phyloP scores from a whole-genome alignment of 1,140 invertebrate genomes.

The Zaprionus nigranus region DNA sequence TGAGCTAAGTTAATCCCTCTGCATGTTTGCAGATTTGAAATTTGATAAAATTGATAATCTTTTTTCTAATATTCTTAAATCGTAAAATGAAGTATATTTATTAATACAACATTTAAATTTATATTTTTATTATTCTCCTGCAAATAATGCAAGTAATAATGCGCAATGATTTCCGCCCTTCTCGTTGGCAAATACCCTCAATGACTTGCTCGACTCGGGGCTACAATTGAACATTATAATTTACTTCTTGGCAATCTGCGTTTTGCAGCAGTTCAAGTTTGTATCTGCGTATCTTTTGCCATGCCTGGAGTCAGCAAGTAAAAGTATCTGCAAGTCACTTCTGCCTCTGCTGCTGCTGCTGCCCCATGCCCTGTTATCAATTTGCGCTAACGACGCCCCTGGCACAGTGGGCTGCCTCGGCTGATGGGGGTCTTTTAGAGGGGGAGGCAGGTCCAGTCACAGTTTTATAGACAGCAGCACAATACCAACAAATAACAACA shows the following conservation, averaged over 20 bases:
- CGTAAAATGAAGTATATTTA: no score
- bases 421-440: not conserved
- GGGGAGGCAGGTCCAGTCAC: conserved; percentile 52
- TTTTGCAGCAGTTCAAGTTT: not conserved
- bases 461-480: conserved; percentile 57
- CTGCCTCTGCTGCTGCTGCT: conserved; percentile 17
- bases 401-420: conserved; percentile 41
- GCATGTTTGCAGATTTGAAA: no score
- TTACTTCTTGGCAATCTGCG: conserved; percentile 1
- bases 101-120: not conserved
- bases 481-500: conserved; percentile 21
- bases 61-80: no score
- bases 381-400: conserved; percentile 73
- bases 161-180: not conserved
- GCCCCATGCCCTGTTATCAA: conserved; percentile 52
- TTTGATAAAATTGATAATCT: no score
- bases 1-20: no score
- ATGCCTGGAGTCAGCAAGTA: conserved; percentile 14
- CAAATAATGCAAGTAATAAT: conserved; percentile 1
- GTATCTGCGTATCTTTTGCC: no score
- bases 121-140: not conserved
- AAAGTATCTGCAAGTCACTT: conserved; percentile 35
- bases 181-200: not conserved
- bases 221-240: conserved; percentile 21
- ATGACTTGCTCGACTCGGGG: not conserved